Base-by-base conservation (phyloP, 2,113 vertebrate genomes). In the Aptenodytes forsteri region DNA sequence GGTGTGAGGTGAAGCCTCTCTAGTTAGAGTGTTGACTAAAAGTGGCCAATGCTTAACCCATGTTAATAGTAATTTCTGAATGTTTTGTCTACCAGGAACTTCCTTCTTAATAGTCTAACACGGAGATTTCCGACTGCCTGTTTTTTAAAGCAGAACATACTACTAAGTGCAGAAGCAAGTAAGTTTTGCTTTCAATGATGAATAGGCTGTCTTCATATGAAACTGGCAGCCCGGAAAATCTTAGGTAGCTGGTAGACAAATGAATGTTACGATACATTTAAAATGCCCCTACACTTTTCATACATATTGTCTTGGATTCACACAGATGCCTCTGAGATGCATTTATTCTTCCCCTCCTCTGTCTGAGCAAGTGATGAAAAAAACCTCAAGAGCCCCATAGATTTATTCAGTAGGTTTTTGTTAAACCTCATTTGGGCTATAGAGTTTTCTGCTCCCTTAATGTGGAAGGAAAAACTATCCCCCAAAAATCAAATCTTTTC, bases 361-460 rank as follows among this genome's bases (percentile, higher is more conserved):
- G 49, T 64, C 66, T 89, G 65, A 90, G 44, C 0, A 0, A 38
- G 58, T 70, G 91, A 87, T 69, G 19, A 11, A 88, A 76, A 26
- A 67, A 20, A 21, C 19, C 38, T 83, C 66, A 22, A 40, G 73
- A 93, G 62, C 62, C 32, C 58, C 36, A 58, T 1, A 36, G 61
- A 87, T 87, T 72, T 83, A 65, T 89, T 70, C 49, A 69, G 62
- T 14, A 72, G 32, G 16, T 5, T 87, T 93, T 91, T 85, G 36
- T 50, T 73, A 89, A 95, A 82, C 27, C 30, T 94, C n/a, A 50
- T 79, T 76, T 91, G 17, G 32, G 9, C 75, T 81, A 11, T 3
- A 46, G 44, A 91, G 26, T 80, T 82, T 95, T 89, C 61, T 94
- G 77, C 42, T 87, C 38, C 40, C 29, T 86, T 77, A 67, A 88